These are phyloP conservation scores for Drosophila insularis DNA, from an alignment of 1,140 invertebrate genomes.

Conservation along the genomic window DNA sequence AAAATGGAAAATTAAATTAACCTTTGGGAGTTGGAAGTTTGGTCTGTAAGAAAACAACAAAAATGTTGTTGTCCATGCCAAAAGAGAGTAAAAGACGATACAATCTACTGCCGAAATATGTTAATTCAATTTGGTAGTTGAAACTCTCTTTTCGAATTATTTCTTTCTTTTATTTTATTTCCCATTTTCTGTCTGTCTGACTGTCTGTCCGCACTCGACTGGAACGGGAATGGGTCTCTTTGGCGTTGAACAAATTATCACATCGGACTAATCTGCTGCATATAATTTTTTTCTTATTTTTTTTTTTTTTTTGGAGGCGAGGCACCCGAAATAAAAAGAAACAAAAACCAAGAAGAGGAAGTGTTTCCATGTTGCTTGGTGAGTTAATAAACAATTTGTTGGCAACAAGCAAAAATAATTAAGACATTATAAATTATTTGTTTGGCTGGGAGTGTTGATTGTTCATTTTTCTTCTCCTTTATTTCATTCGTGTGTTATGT, in stretches of 20 bases:
- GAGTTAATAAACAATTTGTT: constrained; percentile 74
- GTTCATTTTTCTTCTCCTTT: constrained; percentile 5
- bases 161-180: constrained; percentile 38
- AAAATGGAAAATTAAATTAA: constrained; percentile 80
- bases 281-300: constrained; percentile 75
- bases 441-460: constrained; percentile 57
- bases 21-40: constrained; percentile 56
- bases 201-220: constrained; percentile 49
- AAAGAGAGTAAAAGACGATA: constrained; percentile 42
- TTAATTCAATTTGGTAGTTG: constrained; percentile 80
- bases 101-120: constrained; percentile 79
- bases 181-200: constrained; percentile 13
- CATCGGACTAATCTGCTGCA: constrained; percentile 75
- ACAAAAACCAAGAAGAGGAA: constrained; percentile 47
- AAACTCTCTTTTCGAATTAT: constrained; percentile 44
- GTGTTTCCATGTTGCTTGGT: constrained; percentile 71
- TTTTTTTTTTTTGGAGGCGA: constrained; percentile 23
- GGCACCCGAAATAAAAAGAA: constrained; percentile 6
- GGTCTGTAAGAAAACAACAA: constrained; percentile 42
- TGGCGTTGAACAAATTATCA: constrained; percentile 71
- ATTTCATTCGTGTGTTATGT: background rate
- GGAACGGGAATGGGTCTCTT: constrained; percentile 41
- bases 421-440: constrained; percentile 81
- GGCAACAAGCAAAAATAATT: constrained; percentile 65
- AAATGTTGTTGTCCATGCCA: constrained; percentile 52